A percentile compares a stretch with the other conserved stretches of the same genome.
Evolutionary conservation across 64 coral and sea anemone genomes (phyloP).

Genomic region (Stichodactyla helianthus): DNA sequence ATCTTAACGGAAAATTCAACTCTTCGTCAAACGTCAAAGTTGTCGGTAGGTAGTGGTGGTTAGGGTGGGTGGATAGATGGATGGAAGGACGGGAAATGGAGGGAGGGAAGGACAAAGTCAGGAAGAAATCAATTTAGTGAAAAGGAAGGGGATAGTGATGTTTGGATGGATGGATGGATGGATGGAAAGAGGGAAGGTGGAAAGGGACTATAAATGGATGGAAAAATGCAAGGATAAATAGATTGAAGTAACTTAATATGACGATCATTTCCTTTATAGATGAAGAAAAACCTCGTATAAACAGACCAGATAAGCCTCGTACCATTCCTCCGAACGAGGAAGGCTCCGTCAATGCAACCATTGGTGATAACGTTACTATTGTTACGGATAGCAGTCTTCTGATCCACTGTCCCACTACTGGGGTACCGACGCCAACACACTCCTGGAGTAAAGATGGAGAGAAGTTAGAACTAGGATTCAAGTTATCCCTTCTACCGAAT

Average conservation of each 20-base stretch:
- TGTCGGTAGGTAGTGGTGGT: constrained; percentile 11
- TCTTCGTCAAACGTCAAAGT: constrained; percentile 30
- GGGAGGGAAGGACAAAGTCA: neutral
- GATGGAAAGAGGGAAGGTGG: too few species aligned
- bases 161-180: neutral
- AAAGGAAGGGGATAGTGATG: neutral
- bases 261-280: neutral
- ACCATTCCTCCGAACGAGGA: constrained; percentile 13
- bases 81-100: neutral
- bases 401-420: constrained; percentile 18
- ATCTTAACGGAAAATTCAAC: constrained; percentile 36
- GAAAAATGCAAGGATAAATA: neutral
- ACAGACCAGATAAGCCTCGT: neutral
- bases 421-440: constrained; percentile 10
- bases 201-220: neutral
- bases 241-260: neutral
- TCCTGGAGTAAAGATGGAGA: constrained; percentile 58
- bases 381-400: constrained; percentile 4
- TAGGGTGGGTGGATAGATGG: neutral
- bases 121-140: too few species aligned
- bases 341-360: neutral
- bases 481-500: constrained; percentile 17
- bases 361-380: constrained; percentile 43
- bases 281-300: constrained; percentile 15
- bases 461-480: neutral